Evolutionary conservation across 2,797 vertebrate species (phyloP), one percentile per base, ranked within the genome.

Genomic region (Onychomys torridus): DNA sequence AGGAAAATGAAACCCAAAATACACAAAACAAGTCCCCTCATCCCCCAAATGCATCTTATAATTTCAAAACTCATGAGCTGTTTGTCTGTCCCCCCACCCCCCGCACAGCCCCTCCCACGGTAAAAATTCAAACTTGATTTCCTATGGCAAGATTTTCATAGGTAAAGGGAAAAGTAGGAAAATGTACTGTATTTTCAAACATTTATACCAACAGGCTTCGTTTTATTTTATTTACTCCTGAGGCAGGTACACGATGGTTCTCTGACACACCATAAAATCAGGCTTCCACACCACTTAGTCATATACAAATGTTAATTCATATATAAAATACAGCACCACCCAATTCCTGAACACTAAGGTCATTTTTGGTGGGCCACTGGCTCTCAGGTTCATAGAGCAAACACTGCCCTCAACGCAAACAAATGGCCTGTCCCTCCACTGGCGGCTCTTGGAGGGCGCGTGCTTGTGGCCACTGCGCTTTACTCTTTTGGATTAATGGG

Each of bases 101-200:
- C n/a, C 13, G n/a, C n/a, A n/a, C n/a, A n/a, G n/a, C n/a, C n/a
- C n/a, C n/a, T n/a, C n/a, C n/a, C n/a, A n/a, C 12, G 91, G 49
- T 95, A 86, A 96, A 97, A 96, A 98, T 69, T 81, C 25, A 89
- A 96, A 40, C 49, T 79, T 94, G 61, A 97, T 96, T 89, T 97
- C n/a, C 49, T 97, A 95, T 91, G 65, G 89, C 43, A 93, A 79
- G 61, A 95, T 86, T 79, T 93, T 93, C 1, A n/a, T 61, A 97
- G 92, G 96, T 98, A 86, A 97, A 97, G 94, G 21, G 46, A 90
- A 91, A 91, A 87, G 63, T 96, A 67, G 0, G 59, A 96, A 76
- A 93, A 88, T 8, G 49, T 19, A 81, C 46, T 61, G 63, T 69
- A 75, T 90, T 96, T 98, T 95, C 11, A 96, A 79, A 95, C 16